A percentile compares a stretch with the other conserved stretches of the same genome.
phyloP scores from a whole-genome alignment of 1,140 invertebrate genomes.

The Anagrus nilaparvatae region DNA sequence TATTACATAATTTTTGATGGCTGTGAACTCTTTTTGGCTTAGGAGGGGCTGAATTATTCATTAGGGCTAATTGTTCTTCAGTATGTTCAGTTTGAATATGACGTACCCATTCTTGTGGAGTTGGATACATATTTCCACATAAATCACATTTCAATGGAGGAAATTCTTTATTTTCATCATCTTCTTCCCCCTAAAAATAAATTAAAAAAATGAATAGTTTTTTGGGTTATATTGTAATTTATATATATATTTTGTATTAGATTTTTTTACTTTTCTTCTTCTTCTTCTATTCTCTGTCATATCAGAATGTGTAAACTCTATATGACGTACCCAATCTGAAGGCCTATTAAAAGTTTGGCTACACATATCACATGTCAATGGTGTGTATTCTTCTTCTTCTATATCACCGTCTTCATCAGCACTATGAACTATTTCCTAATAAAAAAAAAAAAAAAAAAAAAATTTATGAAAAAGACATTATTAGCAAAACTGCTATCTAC shows the following conservation, averaged over 20 bases:
- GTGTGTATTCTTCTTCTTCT: slow-evolving; percentile 52
- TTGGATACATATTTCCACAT: slow-evolving; percentile 70
- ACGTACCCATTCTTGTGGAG: slow-evolving; percentile 73
- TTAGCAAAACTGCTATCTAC: background rate
- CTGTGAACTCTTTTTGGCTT: slow-evolving; percentile 49
- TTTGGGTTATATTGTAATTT: no score
- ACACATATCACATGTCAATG: slow-evolving; percentile 70
- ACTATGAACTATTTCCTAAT: slow-evolving; percentile 41
- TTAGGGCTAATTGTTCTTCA: slow-evolving; percentile 68
- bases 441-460: slow-evolving; percentile 8
- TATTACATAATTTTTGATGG: slow-evolving; percentile 55
- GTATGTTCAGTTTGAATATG: slow-evolving; percentile 75
- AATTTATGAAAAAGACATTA: slow-evolving; percentile 4
- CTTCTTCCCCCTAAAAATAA: slow-evolving; percentile 48
- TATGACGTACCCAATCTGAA: slow-evolving; percentile 69
- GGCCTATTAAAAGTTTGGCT: slow-evolving; percentile 73
- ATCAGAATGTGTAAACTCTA: slow-evolving; percentile 58
- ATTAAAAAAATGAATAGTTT: no score
- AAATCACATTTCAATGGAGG: slow-evolving; percentile 65
- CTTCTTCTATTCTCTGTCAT: slow-evolving; percentile 50
- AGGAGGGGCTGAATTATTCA: slow-evolving; percentile 59
- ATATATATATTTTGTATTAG: no score
- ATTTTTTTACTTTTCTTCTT: slow-evolving; percentile 46
- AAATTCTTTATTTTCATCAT: slow-evolving; percentile 53
- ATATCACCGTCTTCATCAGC: slow-evolving; percentile 38